Evolutionary conservation across 2,888 invertebrate genomes (phyloP).

Genomic region (Trichacis sp.): DNA sequence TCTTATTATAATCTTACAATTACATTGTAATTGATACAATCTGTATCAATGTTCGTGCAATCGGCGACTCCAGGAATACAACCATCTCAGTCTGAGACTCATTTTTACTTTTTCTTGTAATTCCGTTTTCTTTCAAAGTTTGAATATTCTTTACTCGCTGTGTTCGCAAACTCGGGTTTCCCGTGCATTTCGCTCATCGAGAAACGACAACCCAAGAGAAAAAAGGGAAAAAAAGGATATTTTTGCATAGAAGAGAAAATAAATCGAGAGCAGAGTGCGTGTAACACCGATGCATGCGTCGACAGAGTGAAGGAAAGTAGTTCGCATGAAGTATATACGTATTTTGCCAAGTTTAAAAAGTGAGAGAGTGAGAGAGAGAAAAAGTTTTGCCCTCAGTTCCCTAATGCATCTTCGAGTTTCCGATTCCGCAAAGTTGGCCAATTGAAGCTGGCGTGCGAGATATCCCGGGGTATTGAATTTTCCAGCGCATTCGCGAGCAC

Average conservation of each 20-base stretch:
- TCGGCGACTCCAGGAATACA: too few relatives aligned
- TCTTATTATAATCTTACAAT: too few relatives aligned
- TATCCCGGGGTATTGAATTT: conserved; percentile 16
- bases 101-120: too few relatives aligned
- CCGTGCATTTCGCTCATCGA: not conserved
- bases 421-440: conserved; percentile 11
- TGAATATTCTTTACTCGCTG: not conserved
- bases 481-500: conserved; percentile 20
- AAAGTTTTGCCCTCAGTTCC: not conserved
- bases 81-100: too few relatives aligned
- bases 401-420: conserved; percentile 18
- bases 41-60: too few relatives aligned
- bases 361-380: too few relatives aligned
- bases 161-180: not conserved
- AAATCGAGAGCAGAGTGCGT: conserved; percentile 32
- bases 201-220: not conserved
- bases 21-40: too few relatives aligned
- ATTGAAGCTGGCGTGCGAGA: conserved; percentile 18
- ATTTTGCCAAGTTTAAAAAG: too few relatives aligned
- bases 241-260: conserved; percentile 12
- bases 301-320: conserved; percentile 30
- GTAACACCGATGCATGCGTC: conserved; percentile 55
- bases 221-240: not conserved
- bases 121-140: too few relatives aligned
- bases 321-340: conserved; percentile 30